Percentiles rank a stretch among this genome's conserved stretches.
phyloP scores from a whole-genome alignment of 2,113 vertebrate species.

The Myrmophylax atrothorax region DNA sequence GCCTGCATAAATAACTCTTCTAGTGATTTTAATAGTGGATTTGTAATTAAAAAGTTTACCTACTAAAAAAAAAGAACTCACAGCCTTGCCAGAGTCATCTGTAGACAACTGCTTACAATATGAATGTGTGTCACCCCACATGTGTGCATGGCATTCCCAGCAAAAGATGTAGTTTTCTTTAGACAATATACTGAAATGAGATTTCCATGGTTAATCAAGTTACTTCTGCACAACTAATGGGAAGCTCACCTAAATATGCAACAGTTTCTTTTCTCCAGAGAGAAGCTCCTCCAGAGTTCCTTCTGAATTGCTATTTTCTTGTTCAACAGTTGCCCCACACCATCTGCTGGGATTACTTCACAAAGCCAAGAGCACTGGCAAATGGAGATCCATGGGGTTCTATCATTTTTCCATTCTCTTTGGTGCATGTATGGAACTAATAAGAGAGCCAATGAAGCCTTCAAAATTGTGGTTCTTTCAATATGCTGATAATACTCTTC shows the following conservation, averaged over 20 bases:
- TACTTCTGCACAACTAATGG: neutral
- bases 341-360: neutral
- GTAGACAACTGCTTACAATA: neutral
- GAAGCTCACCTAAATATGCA: neutral
- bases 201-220: neutral
- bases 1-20: neutral
- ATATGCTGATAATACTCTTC: neutral
- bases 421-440: neutral
- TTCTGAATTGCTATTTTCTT: neutral
- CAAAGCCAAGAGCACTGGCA: neutral
- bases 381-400: neutral
- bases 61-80: neutral
- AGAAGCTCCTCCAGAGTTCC: neutral
- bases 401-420: neutral
- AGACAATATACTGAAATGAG: neutral
- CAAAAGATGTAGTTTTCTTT: neutral
- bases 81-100: neutral
- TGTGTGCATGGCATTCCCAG: neutral
- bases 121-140: neutral
- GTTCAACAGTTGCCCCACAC: neutral
- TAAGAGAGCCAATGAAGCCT: neutral
- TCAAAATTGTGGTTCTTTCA: neutral
- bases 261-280: neutral
- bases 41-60: neutral
- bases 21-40: neutral